Conservation (phyloP, 1,140 invertebrate species). For the Drosophila punjabiensis region DNA sequence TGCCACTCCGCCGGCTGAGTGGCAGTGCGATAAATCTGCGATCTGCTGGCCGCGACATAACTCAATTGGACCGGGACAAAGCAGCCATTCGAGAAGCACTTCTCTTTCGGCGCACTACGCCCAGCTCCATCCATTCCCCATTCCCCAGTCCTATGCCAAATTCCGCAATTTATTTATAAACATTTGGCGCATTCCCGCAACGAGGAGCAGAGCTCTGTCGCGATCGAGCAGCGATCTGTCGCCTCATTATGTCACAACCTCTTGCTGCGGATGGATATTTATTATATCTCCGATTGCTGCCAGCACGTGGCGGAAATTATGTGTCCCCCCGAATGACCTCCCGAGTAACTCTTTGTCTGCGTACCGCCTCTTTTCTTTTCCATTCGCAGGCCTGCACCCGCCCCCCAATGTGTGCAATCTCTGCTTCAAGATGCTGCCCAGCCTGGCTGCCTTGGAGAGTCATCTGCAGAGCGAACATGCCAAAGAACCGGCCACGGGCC, state of each 20-base stretch:
- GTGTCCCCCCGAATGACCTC: constrained; percentile 30
- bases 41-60: constrained; percentile 71
- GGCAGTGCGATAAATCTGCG: constrained; percentile 68
- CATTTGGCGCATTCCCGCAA: constrained; percentile 69
- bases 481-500: constrained; percentile 70
- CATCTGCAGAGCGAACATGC: constrained; percentile 91
- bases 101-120: background rate
- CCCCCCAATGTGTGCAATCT: constrained; percentile 94
- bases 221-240: constrained; percentile 53
- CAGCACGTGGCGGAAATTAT: constrained; percentile 62
- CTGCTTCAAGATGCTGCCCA: constrained; percentile 99
- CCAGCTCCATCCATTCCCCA: background rate
- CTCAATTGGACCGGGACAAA: constrained; percentile 85
- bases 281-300: constrained; percentile 57
- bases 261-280: constrained; percentile 74
- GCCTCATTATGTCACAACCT: constrained; percentile 81
- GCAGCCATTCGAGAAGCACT: constrained; percentile 22
- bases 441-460: constrained; percentile 97
- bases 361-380: background rate
- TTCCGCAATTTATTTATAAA: constrained; percentile 80
- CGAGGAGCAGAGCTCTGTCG: constrained; percentile 13
- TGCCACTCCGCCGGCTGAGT: constrained; percentile 23
- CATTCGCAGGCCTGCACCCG: constrained; percentile 70
- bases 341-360: constrained; percentile 40
- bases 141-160: constrained; percentile 59